Evolutionary conservation across 1,140 invertebrate genomes (phyloP), one percentile per base, ranked within the genome.

Genomic region (Pseudomyrmex cubaensis): DNA sequence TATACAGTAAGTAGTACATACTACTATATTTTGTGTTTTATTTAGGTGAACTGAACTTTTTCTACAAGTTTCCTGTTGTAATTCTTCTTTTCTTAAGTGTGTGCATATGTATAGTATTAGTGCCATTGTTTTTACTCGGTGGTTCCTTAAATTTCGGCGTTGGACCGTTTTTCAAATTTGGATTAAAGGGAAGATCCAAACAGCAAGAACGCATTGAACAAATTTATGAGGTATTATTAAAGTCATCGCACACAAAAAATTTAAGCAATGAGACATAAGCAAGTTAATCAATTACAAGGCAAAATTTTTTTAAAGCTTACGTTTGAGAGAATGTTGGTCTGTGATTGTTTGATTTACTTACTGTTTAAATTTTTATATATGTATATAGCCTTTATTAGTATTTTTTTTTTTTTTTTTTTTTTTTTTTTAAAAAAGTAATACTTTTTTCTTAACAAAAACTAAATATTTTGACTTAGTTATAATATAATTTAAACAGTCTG

Each of bases 101-200:
- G 9, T 69, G 83, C 3, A 2, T 69, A 13, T 12, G 77, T 59
- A 72, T 90, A 61, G 46, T 78, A 76, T 25, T 73, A 17, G n/a
- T 90, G 20, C 75, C 88, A 8, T 70, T 91, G 35, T 67, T 56
- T 20, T n/a, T 78, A 4, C 46, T 85, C 52, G 86, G 90, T 13
- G 86, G 84, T 61, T 86, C 86, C 12, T 54, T 90, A 20, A 85
- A 87, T 57, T 48, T 91, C 7, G 84, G 69, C 9, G 4, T 90
- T 10, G 90, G 90, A 17, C 89, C 89, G n/a, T 78, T 90, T 13
- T 63, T 89, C 0, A 85, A 20, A 17, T 82, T 88, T n/a, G 76
- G 59, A 56, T 50, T 87, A 52, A 61, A 61, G 5, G 63, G 59
- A 44, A 57, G 52, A 70, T 56, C 22, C 73, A 87, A 72, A 5